These are phyloP conservation scores for Dryadula phaetusa DNA, from an alignment of 2,888 invertebrate genomes.

Conservation along the genomic window DNA sequence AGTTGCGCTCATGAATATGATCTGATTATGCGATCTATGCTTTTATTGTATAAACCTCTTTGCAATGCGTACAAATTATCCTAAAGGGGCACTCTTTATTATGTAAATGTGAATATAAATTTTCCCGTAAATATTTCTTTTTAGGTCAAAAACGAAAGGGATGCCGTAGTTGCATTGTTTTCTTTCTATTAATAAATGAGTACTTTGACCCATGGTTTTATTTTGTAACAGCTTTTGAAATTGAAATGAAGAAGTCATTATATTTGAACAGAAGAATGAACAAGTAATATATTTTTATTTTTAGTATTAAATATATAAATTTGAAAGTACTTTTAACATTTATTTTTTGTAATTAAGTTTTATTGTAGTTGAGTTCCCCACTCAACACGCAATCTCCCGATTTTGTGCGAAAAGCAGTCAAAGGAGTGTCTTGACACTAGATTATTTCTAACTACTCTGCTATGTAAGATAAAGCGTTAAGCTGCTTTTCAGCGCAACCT, in stretches of 20 bases:
- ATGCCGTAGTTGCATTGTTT: slow-evolving; percentile 49
- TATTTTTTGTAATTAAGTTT: too few species aligned
- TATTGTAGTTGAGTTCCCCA: too few species aligned
- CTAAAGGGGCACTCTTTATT: slow-evolving; percentile 62
- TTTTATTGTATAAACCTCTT: slow-evolving; percentile 64
- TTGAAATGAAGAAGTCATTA: neutral
- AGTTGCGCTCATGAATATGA: slow-evolving; percentile 60
- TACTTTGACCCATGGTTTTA: slow-evolving; percentile 48
- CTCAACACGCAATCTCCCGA: too few species aligned
- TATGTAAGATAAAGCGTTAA: too few species aligned
- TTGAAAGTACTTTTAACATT: too few species aligned
- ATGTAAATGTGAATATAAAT: slow-evolving; percentile 68
- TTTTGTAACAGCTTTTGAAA: slow-evolving; percentile 9
- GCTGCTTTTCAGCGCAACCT: too few species aligned
- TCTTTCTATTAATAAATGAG: slow-evolving; percentile 52
- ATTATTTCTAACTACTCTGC: too few species aligned
- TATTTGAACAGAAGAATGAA: neutral
- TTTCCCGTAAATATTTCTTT: slow-evolving; percentile 56
- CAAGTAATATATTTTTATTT: neutral
- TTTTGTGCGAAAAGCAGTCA: too few species aligned
- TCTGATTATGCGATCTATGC: slow-evolving; percentile 64
- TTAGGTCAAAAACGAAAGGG: slow-evolving; percentile 58
- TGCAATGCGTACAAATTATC: slow-evolving; percentile 68
- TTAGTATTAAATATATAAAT: neutral
- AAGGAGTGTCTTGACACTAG: too few species aligned